These are phyloP conservation scores for Reinhardtius hippoglossoides DNA, from an alignment of 2,113 vertebrate genomes.

Conservation along the genomic window DNA sequence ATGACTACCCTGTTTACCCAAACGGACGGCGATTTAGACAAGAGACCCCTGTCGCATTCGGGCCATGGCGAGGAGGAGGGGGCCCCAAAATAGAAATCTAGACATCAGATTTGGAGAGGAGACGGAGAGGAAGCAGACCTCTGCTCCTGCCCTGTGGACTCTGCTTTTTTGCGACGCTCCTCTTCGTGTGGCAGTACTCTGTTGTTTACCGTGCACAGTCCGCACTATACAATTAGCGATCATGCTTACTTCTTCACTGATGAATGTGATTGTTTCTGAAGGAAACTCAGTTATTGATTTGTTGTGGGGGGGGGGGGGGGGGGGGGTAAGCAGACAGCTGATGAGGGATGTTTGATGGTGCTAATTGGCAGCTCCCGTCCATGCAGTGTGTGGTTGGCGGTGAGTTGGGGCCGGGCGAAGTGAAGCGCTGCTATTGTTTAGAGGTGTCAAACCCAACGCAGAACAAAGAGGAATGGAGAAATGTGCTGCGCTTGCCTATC, in stretches of 20 bases:
- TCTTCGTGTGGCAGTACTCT: conserved; percentile 7
- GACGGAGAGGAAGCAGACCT: conserved; percentile 5
- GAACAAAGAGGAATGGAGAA: conserved; percentile 84
- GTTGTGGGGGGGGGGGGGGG: conserved; percentile 12
- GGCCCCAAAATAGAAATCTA: conserved; percentile 24
- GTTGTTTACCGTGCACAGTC: conserved; percentile 16
- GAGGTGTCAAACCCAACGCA: conserved; percentile 82
- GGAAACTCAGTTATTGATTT: conserved; percentile 71
- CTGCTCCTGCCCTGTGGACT: conserved; percentile 6
- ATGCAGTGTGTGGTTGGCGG: conserved; percentile 71
- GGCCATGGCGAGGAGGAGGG: conserved; percentile 13
- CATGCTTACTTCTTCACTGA: conserved; percentile 24
- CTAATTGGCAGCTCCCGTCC: conserved; percentile 82
- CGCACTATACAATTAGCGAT: conserved; percentile 40
- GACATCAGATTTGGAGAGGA: conserved; percentile 20
- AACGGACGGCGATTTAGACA: conserved; percentile 55
- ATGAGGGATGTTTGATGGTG: conserved; percentile 80
- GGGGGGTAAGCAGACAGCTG: conserved; percentile 69
- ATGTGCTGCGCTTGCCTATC: conserved; percentile 73
- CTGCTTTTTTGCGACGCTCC: neutral
- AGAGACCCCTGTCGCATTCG: conserved; percentile 67
- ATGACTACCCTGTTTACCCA: conserved; percentile 63
- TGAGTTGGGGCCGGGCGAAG: conserved; percentile 75
- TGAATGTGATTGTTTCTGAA: conserved; percentile 56
- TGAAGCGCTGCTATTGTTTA: conserved; percentile 81